Evolutionary conservation across 1,140 invertebrate genomes (phyloP), one percentile per base, ranked within the genome.

Genomic region (Akabosia matsudoensis): DNA sequence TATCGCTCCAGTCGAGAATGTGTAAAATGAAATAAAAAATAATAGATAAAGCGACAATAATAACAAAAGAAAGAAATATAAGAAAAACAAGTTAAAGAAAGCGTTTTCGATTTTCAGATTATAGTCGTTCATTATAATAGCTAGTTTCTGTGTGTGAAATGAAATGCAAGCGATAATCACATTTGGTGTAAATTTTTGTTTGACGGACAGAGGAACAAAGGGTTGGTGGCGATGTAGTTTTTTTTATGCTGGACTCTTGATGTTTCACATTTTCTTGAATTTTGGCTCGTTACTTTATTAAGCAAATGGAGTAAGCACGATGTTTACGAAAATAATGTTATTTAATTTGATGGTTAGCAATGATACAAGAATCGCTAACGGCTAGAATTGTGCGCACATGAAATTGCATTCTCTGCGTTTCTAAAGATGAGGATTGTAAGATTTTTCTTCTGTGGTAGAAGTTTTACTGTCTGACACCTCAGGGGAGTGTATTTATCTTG

Each of bases 21-120:
- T 18, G 37, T 45, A 45, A 45, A 10, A 45, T 18, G 37, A 45
- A 18, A 14, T 4, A 61, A 61, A 61, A 61, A n/a, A 61, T 16
- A 13, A 61, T 13, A 14, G 13, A n/a, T 7, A n/a, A 13, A 61
- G n/a, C 54, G 24, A 61, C 54, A 61, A 61, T 61, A 61, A 61
- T 24, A 61, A 61, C 54, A 24, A 45, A 7, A 61, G 54, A 61
- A 61, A 61, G 54, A 61, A 61, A 61, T n/a, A 61, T 7, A 61
- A 61, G 14, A 61, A 13, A 61, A 13, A 13, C 45, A n/a, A 10
- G 10, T 10, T 51, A 51, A 51, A 51, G 10, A n/a, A n/a, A 51
- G 45, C n/a, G 13, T 24, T 61, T 61, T 14, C 54, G 54, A 24
- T 14, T 4, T 61, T 13, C 7, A 61, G 37, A 45, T 45, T 45